Base-by-base conservation (phyloP, 2,888 invertebrate genomes). In the Trachelus troglodyta region DNA sequence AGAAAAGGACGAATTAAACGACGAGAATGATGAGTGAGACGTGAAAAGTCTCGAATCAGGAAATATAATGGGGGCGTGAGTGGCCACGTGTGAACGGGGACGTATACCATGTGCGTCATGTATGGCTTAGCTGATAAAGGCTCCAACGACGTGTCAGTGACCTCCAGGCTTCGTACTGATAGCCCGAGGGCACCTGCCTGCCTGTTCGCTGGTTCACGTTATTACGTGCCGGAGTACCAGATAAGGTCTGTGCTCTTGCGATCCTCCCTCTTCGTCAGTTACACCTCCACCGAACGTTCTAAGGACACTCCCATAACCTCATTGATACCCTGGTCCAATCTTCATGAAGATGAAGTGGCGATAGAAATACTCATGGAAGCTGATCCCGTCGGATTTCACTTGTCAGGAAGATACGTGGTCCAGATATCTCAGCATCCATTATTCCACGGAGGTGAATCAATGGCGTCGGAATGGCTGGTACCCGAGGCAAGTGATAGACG, bases 131-230 rank as follows among this genome's bases (percentile, higher is more conserved):
- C 78, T 75, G 78, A 78, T 78, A 78, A 76, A 78, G 75, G 73
- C 76, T 83, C 84, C 84, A 85, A 83, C 87, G 86, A 86, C 85
- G 85, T 88, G 88, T 89, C 88, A 89, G 85, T 89, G 88, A 87
- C 88, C 88, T 84, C 81, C 79, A 56, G 56, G 56, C 56, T 9
- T 56, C 56, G 23, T 78, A 80, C 71, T 34, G 71, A 71, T 71
- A 31, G 71, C 71, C 71, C 33, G 71, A 33, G 71, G 71, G 71
- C 71, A 71, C 71, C 71, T 71, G 71, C 23, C 31, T 2, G 71
- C 56, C 56, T 30, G 23, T 30, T 6, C 74, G 34, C n/a, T 34
- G 30, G 74, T 34, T 74, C 74, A 1, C 35, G 30, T 37, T 34
- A 37, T 74, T 74, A 74, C 74, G 74, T 37, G 23, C 15, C 40